Evolutionary conservation across 2,888 invertebrate genomes (phyloP).

Genomic region (Eupithecia insigniata): DNA sequence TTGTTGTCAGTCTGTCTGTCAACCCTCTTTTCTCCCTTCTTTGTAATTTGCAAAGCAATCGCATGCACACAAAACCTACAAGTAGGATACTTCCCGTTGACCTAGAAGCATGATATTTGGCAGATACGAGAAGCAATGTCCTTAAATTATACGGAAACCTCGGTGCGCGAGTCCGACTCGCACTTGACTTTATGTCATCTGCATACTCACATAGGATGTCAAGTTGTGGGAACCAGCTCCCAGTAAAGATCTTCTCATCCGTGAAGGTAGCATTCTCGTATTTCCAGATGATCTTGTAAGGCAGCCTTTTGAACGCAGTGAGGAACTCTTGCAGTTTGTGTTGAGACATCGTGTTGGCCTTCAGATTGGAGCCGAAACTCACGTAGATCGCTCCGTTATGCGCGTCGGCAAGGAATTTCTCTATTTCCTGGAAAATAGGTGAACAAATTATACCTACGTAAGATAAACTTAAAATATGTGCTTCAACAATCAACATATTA

Average conservation of each 20-base stretch:
- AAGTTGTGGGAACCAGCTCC: conserved; percentile 87
- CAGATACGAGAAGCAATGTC: too few relatives aligned
- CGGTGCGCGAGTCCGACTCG: too few relatives aligned
- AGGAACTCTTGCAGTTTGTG: conserved; percentile 84
- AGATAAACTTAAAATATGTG: not conserved
- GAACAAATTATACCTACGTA: not conserved
- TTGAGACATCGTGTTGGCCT: conserved; percentile 84
- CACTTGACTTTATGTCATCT: not conserved
- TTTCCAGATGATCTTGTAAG: conserved; percentile 89
- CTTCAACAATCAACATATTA: not conserved
- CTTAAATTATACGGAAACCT: too few relatives aligned
- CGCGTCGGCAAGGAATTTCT: conserved; percentile 85
- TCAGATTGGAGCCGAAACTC: conserved; percentile 89
- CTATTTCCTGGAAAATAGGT: conserved; percentile 76
- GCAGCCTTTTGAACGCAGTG: conserved; percentile 84
- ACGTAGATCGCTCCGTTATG: conserved; percentile 87
- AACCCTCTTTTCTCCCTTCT: too few relatives aligned
- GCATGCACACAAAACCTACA: too few relatives aligned
- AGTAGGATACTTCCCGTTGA: too few relatives aligned
- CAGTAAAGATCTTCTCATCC: conserved; percentile 84
- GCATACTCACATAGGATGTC: conserved; percentile 86
- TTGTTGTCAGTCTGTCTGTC: too few relatives aligned
- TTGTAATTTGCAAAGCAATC: too few relatives aligned
- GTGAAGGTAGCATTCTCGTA: conserved; percentile 86
- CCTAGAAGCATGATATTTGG: too few relatives aligned